These are phyloP conservation scores for Xylophagus ater DNA, from an alignment of 2,888 invertebrate genomes.

Conservation along the genomic window DNA sequence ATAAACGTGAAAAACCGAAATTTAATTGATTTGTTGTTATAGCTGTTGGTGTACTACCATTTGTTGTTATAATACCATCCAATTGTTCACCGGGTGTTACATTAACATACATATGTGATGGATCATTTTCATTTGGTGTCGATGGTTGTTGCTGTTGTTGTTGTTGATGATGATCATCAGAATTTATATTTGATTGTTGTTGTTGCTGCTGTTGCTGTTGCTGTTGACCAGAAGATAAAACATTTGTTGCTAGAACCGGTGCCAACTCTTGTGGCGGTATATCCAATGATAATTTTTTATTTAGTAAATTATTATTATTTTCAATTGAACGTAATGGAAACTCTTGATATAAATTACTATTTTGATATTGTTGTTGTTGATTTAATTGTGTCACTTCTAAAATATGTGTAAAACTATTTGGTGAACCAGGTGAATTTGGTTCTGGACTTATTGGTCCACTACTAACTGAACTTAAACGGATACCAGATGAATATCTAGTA, in stretches of 20 bases:
- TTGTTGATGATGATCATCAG: neutral
- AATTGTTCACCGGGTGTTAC: constrained; percentile 36
- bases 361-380: constrained; percentile 26
- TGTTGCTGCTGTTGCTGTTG: neutral
- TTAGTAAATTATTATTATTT: constrained; percentile 29
- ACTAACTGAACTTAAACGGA: constrained; percentile 25
- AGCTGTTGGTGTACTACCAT: constrained; percentile 10
- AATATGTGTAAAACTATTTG: constrained; percentile 44
- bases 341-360: constrained; percentile 47
- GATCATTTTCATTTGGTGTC: constrained; percentile 15
- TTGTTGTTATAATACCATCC: constrained; percentile 9
- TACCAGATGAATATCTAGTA: constrained; percentile 18
- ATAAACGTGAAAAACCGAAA: constrained; percentile 13
- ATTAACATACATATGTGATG: constrained; percentile 41
- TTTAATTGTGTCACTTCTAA: constrained; percentile 45
- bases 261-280: constrained; percentile 36
- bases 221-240: constrained; percentile 5
- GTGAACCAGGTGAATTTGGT: constrained; percentile 41
- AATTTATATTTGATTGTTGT: constrained; percentile 3
- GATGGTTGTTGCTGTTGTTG: neutral
- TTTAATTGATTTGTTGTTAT: constrained; percentile 9
- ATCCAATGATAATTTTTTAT: constrained; percentile 28
- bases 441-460: constrained; percentile 27
- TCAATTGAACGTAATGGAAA: constrained; percentile 40
- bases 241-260: constrained; percentile 22